phyloP scores from a whole-genome alignment of 1,140 invertebrate genomes.

The Nasonia vitripennis region DNA sequence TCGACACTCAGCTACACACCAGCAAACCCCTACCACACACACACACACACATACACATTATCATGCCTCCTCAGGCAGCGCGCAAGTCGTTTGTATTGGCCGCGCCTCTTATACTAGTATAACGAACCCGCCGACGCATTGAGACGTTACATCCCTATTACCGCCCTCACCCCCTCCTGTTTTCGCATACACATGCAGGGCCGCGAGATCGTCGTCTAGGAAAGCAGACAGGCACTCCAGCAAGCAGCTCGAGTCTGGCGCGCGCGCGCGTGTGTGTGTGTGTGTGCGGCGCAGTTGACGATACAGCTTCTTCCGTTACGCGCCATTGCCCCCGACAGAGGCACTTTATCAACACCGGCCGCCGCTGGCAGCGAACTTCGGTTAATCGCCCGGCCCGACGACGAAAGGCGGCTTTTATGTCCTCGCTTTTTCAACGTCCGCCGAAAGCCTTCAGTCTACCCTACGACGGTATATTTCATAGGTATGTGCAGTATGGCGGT shows the following conservation, averaged over 20 bases:
- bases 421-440: slow-evolving; percentile 36
- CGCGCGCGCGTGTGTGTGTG: neutral
- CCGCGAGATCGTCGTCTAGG: neutral
- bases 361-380: slow-evolving; percentile 34
- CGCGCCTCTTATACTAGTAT: neutral
- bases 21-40: neutral
- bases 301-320: slow-evolving; percentile 60
- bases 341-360: slow-evolving; percentile 61
- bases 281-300: slow-evolving; percentile 31
- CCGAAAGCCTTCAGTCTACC: slow-evolving; percentile 27
- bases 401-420: slow-evolving; percentile 12
- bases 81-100: neutral
- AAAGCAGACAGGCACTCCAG: slow-evolving; percentile 10
- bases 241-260: slow-evolving; percentile 1
- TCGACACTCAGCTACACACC: neutral
- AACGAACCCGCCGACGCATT: slow-evolving; percentile 23
- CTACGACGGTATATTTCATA: slow-evolving; percentile 10
- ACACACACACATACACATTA: neutral
- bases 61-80: neutral
- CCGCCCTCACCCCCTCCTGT: neutral
- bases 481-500: neutral
- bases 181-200: neutral
- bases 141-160: slow-evolving; percentile 18
- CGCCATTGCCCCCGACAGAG: slow-evolving; percentile 65
- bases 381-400: slow-evolving; percentile 31